Evolutionary conservation across 2,888 invertebrate species (phyloP).

Genomic region (Drosophila colorata): DNA sequence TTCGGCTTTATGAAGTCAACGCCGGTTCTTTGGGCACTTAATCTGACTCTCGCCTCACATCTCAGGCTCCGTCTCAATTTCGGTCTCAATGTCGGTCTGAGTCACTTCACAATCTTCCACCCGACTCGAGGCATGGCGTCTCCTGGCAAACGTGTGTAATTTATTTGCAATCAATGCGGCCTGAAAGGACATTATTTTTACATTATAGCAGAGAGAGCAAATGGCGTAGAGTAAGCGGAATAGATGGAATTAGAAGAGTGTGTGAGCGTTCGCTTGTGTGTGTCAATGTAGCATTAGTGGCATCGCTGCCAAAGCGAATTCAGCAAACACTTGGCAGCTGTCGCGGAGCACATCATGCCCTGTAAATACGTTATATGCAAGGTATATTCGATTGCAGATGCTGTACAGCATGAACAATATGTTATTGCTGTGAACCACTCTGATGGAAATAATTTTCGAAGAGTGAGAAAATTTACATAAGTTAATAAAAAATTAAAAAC

Average conservation of each 20-base stretch:
- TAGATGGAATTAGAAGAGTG: conserved; percentile 1
- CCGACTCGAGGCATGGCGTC: not conserved
- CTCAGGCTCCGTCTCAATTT: conserved; percentile 13
- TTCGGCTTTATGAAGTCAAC: conserved; percentile 68
- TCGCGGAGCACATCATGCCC: conserved; percentile 60
- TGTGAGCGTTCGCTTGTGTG: conserved; percentile 3
- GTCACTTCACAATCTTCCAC: conserved; percentile 18
- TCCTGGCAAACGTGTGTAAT: conserved; percentile 67
- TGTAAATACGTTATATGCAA: not conserved
- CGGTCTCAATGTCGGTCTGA: conserved; percentile 19
- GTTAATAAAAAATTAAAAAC: too few species aligned
- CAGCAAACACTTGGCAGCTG: conserved; percentile 73
- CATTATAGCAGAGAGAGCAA: conserved; percentile 58
- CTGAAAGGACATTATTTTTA: conserved; percentile 76
- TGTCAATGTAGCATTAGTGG: conserved; percentile 24
- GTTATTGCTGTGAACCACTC: too few species aligned
- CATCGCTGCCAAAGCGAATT: conserved; percentile 52
- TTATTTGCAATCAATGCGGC: conserved; percentile 80
- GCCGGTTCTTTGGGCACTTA: conserved; percentile 64
- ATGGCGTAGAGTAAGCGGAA: conserved; percentile 1
- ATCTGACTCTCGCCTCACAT: conserved; percentile 50
- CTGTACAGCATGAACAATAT: too few species aligned
- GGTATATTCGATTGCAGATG: conserved; percentile 4
- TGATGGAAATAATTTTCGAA: too few species aligned
- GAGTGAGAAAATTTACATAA: too few species aligned